phyloP scores from a whole-genome alignment of 2,113 vertebrate species.

The Xenus cinereus region DNA sequence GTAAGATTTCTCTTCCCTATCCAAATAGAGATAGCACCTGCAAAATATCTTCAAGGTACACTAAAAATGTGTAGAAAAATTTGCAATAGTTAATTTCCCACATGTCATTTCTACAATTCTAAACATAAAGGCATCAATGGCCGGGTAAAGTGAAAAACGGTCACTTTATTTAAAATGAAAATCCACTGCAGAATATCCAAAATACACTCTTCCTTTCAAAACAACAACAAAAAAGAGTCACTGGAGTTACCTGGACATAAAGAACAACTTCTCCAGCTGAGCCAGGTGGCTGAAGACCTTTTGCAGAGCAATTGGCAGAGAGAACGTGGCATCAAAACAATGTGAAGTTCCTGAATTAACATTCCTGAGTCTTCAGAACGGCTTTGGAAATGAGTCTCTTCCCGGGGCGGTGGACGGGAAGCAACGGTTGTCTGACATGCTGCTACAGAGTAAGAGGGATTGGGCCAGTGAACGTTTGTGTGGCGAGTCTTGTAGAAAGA shows the following conservation, averaged over 20 bases:
- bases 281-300: background rate
- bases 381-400: background rate
- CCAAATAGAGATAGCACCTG: background rate
- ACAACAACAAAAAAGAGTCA: background rate
- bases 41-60: background rate
- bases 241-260: background rate
- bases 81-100: background rate
- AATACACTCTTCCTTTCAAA: background rate
- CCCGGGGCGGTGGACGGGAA: background rate
- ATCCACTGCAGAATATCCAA: background rate
- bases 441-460: background rate
- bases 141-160: background rate
- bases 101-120: background rate
- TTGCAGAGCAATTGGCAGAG: background rate
- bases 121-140: background rate
- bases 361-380: background rate
- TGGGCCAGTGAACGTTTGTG: background rate
- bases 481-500: background rate
- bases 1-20: background rate
- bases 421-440: accelerated
- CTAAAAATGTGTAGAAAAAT: background rate
- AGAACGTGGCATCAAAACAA: background rate
- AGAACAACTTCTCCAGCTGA: background rate
- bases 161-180: background rate
- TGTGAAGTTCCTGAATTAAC: background rate